These are phyloP conservation scores for Cliona cf. orientalis DNA, from an alignment of 37 sponge, comb jelly and placozoan genomes.

Conservation along the genomic window DNA sequence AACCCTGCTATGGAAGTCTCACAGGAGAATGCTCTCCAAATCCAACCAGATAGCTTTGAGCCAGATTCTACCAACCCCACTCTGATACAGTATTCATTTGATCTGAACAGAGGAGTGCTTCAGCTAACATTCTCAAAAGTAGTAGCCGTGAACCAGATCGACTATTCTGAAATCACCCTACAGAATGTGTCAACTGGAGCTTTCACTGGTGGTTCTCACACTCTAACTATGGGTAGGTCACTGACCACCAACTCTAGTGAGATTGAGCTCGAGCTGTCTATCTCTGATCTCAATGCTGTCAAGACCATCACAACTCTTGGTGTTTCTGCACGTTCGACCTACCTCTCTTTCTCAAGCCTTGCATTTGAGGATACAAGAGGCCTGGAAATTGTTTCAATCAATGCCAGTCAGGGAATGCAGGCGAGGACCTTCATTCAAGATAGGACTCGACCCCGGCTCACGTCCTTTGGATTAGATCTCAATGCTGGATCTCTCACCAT, in stretches of 20 bases:
- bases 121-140: constrained; percentile 78
- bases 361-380: constrained; percentile 58
- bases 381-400: constrained; percentile 25
- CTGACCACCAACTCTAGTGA: constrained; percentile 47
- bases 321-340: constrained; percentile 39
- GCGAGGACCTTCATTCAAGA: constrained; percentile 65
- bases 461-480: constrained; percentile 62
- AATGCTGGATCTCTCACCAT: constrained; percentile 74
- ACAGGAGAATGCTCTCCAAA: constrained; percentile 34
- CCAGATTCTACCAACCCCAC: constrained; percentile 59
- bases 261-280: constrained; percentile 41
- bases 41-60: constrained; percentile 28
- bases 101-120: constrained; percentile 76
- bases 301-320: constrained; percentile 61
- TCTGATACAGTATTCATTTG: constrained; percentile 61
- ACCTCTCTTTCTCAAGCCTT: constrained; percentile 46
- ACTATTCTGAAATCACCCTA: constrained; percentile 55
- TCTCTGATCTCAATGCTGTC: constrained; percentile 71
- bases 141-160: constrained; percentile 55
- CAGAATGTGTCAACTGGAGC: constrained; percentile 26
- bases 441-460: constrained; percentile 33
- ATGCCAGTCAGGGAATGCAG: constrained; percentile 23
- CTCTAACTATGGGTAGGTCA: constrained; percentile 59
- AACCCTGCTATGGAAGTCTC: constrained; percentile 37
- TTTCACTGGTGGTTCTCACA: constrained; percentile 9